phyloP scores from a whole-genome alignment of 2,888 invertebrate genomes.

The Leptinotarsa tumamoca region DNA sequence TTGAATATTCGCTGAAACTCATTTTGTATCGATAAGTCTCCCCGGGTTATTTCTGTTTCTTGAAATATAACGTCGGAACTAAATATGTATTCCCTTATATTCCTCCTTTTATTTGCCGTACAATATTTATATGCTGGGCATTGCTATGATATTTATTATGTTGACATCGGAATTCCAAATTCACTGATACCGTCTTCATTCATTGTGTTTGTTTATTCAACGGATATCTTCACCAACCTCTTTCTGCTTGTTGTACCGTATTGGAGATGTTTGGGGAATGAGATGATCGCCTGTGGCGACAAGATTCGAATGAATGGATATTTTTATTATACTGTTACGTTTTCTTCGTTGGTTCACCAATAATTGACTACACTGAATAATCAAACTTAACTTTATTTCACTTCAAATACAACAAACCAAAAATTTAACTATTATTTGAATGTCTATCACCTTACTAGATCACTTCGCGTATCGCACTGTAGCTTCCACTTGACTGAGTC shows the following conservation, averaged over 20 bases:
- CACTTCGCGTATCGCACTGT: too few relatives aligned
- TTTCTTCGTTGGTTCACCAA: too few relatives aligned
- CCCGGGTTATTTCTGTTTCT: slow-evolving; percentile 22
- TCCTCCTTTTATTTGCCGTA: slow-evolving; percentile 13
- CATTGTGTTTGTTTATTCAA: slow-evolving; percentile 32
- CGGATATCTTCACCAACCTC: slow-evolving; percentile 30
- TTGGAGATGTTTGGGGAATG: neutral
- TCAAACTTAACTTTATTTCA: too few relatives aligned
- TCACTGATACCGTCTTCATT: slow-evolving; percentile 36
- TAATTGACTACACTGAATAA: too few relatives aligned
- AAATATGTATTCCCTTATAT: slow-evolving; percentile 20
- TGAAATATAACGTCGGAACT: slow-evolving; percentile 22
- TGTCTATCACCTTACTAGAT: too few relatives aligned
- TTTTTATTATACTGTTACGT: too few relatives aligned
- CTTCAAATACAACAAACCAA: too few relatives aligned
- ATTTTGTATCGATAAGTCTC: slow-evolving; percentile 21
- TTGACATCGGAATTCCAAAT: slow-evolving; percentile 26
- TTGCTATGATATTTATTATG: slow-evolving; percentile 15
- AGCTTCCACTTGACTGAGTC: too few relatives aligned
- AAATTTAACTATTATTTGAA: too few relatives aligned
- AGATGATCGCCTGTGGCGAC: neutral
- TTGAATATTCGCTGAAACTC: slow-evolving; percentile 18
- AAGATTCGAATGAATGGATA: too few relatives aligned
- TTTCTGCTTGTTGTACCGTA: slow-evolving; percentile 29
- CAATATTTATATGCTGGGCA: slow-evolving; percentile 10